Evolutionary conservation across 1,140 invertebrate genomes (phyloP), one percentile per base, ranked within the genome.

Genomic region (Latrodectus geometricus): DNA sequence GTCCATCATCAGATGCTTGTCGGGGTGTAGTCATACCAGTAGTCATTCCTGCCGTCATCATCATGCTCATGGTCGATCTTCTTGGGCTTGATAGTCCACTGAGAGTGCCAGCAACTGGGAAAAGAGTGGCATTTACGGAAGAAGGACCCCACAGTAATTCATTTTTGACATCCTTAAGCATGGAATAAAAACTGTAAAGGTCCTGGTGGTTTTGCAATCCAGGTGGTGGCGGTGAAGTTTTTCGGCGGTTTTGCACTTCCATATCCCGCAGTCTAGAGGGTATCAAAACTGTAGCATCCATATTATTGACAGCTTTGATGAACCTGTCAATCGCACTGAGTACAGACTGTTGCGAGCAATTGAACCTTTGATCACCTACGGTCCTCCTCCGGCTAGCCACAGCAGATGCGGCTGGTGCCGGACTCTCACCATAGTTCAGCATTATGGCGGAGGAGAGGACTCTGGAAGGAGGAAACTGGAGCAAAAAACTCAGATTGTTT

Each of bases 211-310:
- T 76, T 23, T 72, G 52, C 5, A 83, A 49, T n/a, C 77, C 75
- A 8, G 75, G 82, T 17, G 84, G 84, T 4, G 61, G 70, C 2
- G 93, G 93, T 79, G 92, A 93, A 20, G 75, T 79, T 93, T 72
- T 88, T 8, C 86, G 66, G 61, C 88, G 77, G 68, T 87, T 83
- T 89, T 92, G 91, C 68, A 94, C 92, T 90, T 94, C 93, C 89
- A 96, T 91, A 91, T 97, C 96, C 94, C 96, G 94, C 69, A 97
- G 92, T 52, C 96, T 93, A 89, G 95, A 96, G 85, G 96, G 96
- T 75, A 97, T 95, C 88, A 97, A 91, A 88, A 97, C 96, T 0
- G 96, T 97, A 88, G 96, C 95, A 89, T 97, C 95, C 96, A 97
- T 97, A 87, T 95, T 94, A 90, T 94, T 95, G 20, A 97, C 96